Evolutionary conservation across 2,113 vertebrate species (phyloP), one percentile per base, ranked within the genome.

Genomic region (Progne subis): DNA sequence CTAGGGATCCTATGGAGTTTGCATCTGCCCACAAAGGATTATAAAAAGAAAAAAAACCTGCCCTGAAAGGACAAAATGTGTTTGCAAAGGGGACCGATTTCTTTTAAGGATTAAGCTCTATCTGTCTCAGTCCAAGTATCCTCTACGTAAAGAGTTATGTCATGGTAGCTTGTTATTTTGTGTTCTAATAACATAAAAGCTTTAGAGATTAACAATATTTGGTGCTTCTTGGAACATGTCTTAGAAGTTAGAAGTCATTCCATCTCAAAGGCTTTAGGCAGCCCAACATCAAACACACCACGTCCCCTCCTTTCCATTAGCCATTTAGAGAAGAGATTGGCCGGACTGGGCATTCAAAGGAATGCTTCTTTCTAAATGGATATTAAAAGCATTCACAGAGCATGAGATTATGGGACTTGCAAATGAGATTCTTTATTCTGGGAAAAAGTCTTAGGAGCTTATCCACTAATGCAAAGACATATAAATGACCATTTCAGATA

Each of bases 231-330:
- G 70, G 82, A 44, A 61, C 0, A 56, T 5, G 5, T 76, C 78
- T 91, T 71, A 71, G 59, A 92, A 86, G 43, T 77, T 74, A 74
- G 72, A 83, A 82, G 83, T 29, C 61, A 14, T 88, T 94, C 23
- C 18, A 65, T 60, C 61, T 92, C 90, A 85, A 92, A 93, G 46
- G 78, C 41, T 94, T 96, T 92, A 94, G 75, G 41, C 67, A 93
- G 63, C 65, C 64, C 59, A 82, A 67, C 63, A 86, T 95, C 88
- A 95, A 96, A 90, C 70, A 88, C 32, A 65, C 18, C 0, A 0
- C 0, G 0, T 39, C 37, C 18, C 11, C 50, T 69, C 26, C 55
- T 85, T 84, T 85, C 70, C 70, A 52, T 34, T 63, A 86, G 37
- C 34, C 52, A 20, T 88, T 87, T 90, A 77, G 26, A 80, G 31